phyloP scores from a whole-genome alignment of 2,888 invertebrate genomes.

The Epiperipatus broadwayi region DNA sequence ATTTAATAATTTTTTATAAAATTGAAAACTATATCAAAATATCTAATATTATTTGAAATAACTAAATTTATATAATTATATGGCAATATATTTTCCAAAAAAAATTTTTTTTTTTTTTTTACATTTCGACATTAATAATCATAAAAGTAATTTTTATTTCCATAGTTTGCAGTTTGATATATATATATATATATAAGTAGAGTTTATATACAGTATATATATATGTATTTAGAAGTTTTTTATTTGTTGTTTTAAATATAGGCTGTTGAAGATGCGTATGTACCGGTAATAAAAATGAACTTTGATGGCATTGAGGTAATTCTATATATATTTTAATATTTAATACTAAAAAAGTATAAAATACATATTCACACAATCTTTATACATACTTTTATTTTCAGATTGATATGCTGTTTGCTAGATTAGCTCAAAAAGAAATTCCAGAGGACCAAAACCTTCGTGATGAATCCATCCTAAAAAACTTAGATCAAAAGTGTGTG shows the following conservation, averaged over 20 bases:
- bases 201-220: too few species aligned
- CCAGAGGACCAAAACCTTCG: conserved; percentile 69
- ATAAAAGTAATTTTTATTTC: too few species aligned
- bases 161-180: too few species aligned
- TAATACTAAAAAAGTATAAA: conserved; percentile 6
- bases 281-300: conserved; percentile 97
- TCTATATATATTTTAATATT: conserved; percentile 12
- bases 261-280: conserved; percentile 95
- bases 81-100: too few species aligned
- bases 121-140: too few species aligned
- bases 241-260: conserved; percentile 27
- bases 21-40: too few species aligned
- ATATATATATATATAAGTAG: too few species aligned
- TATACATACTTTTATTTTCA: conserved; percentile 18
- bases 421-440: conserved; percentile 82
- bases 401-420: conserved; percentile 87
- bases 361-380: too few species aligned
- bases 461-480: conserved; percentile 76
- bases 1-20: too few species aligned
- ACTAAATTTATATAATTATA: too few species aligned
- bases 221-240: background rate
- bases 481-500: conserved; percentile 87
- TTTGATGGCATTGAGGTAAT: conserved; percentile 83
- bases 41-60: too few species aligned
- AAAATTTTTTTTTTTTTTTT: too few species aligned